Base-by-base conservation (phyloP, 1,140 invertebrate species). In the Drosophila willistoni region DNA sequence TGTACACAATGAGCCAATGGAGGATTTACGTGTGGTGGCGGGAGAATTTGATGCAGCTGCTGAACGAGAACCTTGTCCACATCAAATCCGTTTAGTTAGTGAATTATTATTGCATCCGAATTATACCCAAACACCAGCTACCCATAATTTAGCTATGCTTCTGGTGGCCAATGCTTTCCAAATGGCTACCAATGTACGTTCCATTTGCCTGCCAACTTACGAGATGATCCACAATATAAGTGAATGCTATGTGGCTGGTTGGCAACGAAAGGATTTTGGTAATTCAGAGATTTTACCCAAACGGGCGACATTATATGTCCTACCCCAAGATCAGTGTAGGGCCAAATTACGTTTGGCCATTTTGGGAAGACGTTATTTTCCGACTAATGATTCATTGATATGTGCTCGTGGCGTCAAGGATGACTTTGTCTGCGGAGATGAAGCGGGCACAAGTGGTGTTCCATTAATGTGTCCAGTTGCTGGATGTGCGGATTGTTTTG, bases 31-130 rank as follows among this genome's bases (percentile, higher is more conserved):
- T 0, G 6, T 87, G 14, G 68, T 86, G 12, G 79, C 79, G 1
- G 83, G 83, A 0, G 83, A 86, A 33, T 86, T 83, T 76, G 83
- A 86, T 82, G 83, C 72, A 0, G 79, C 79, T 0, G 79, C 73
- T 6, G 54, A 86, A 13, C 47, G 79, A 9, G 83, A 86, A 19
- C 83, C 83, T 0, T 57, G 64, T 7, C 25, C 62, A 0, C 79
- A 82, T 47, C 83, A 86, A 51, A 60, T 41, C 10, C 68, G 76
- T 7, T 17, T 9, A 2, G 83, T 71, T 5, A 10, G 25, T 3
- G 76, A 86, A 47, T 4, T 79, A 12, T 2, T 87, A 41, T 1
- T 79, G 19, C 83, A 86, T 72, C 69, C 76, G 0, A 79, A 82
- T 34, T 87, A 77, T 34, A 87, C 76, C 0, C 60, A 77, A 59